A percentile compares a stretch with the other conserved stretches of the same genome.
phyloP scores from a whole-genome alignment of 2,113 vertebrate species.

The Dendrocopos noguchii region DNA sequence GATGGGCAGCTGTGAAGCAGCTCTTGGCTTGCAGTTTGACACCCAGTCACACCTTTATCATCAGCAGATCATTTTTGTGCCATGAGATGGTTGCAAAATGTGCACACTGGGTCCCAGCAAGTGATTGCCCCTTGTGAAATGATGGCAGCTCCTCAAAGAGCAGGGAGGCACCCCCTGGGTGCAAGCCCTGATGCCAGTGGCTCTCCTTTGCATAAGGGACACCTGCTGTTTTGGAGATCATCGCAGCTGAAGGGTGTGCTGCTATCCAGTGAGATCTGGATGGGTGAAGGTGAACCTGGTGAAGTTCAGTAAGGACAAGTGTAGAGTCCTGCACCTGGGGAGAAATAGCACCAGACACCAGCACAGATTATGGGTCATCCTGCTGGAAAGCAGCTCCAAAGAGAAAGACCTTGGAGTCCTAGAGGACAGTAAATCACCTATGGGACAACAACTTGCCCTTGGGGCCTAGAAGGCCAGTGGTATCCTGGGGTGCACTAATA shows the following conservation, averaged over 20 bases:
- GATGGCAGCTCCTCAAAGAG: background rate
- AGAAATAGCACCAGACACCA: no score
- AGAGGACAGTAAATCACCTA: no score
- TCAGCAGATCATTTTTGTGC: background rate
- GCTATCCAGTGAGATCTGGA: no score
- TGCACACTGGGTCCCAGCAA: background rate
- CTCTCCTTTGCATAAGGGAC: background rate
- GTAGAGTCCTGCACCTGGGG: no score
- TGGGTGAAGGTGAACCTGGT: no score
- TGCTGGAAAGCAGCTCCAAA: no score
- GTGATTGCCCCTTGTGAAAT: fast-evolving
- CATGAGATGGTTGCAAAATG: background rate
- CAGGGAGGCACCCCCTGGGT: background rate
- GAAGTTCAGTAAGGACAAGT: no score
- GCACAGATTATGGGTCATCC: no score
- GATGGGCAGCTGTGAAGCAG: background rate
- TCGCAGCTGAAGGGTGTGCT: background rate
- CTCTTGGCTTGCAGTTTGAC: background rate
- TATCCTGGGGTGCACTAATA: no score
- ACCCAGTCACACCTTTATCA: background rate
- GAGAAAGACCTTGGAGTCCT: no score
- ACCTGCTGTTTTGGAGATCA: background rate
- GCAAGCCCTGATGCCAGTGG: fast-evolving
- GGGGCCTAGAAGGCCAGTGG: no score
- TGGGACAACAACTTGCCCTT: no score